phyloP scores from a whole-genome alignment of 2,888 invertebrate genomes.

The Troglohyphantes excavatus region DNA sequence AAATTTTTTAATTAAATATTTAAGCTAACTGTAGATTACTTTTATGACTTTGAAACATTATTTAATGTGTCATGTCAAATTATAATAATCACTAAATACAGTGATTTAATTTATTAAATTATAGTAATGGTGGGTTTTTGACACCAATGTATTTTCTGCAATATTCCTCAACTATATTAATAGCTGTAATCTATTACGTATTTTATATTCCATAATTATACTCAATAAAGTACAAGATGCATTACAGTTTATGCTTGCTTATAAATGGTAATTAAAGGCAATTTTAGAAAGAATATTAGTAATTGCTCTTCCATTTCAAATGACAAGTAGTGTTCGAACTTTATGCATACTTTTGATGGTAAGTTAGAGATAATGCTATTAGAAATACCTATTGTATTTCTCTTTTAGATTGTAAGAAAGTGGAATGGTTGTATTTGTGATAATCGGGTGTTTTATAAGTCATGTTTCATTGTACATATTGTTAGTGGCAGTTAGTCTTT shows the following conservation, averaged over 20 bases:
- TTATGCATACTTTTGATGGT: neutral
- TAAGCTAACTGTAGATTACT: too few species aligned
- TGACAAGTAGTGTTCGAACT: slow-evolving; percentile 12
- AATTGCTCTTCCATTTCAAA: slow-evolving; percentile 28
- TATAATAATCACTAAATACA: too few species aligned
- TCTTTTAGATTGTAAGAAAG: slow-evolving; percentile 21
- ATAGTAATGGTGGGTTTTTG: neutral
- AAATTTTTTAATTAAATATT: too few species aligned
- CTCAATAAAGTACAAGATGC: neutral
- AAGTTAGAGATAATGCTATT: neutral
- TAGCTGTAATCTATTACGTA: neutral
- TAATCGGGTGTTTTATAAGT: slow-evolving; percentile 73
- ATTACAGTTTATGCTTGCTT: neutral
- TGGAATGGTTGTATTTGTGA: slow-evolving; percentile 45
- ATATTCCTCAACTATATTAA: neutral
- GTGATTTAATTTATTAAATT: too few species aligned
- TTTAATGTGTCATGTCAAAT: too few species aligned
- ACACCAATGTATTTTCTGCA: neutral
- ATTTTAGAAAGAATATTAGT: neutral
- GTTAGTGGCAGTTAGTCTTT: slow-evolving; percentile 53
- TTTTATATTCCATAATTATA: neutral
- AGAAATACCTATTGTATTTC: slow-evolving; percentile 17
- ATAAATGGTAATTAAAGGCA: neutral
- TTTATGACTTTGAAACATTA: too few species aligned
- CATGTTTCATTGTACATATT: slow-evolving; percentile 45